Evolutionary conservation across 92 coral and sea anemone genomes (phyloP), one percentile per base, ranked within the genome.

Genomic region (Diadumene lineata): DNA sequence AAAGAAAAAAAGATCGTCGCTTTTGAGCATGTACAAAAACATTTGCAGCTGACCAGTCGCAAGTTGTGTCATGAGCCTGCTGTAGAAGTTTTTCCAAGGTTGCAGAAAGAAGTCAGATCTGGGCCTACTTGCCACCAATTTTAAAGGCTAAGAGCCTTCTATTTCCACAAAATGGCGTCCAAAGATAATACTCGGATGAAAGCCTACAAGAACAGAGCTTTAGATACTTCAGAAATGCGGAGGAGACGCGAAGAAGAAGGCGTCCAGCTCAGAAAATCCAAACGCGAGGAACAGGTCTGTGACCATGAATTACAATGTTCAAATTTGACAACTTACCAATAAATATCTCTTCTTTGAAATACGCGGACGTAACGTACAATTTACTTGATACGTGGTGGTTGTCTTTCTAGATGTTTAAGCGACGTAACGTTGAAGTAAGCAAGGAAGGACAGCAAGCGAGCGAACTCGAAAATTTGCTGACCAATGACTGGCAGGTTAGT

Each of bases 171-270:
- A 72, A 94, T 94, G 98, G 97, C 97, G 68, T 77, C 92, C 58
- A 84, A 89, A 78, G 80, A 86, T 70, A 87, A 92, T 78, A 85
- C 91, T 64, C 92, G 99, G 71, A 50, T 96, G 64, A 96, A 96
- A 86, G 81, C 99, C 56, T 96, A 96, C 91, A 96, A 96, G 83
- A 96, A 96, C 82, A 96, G 89, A 83, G 97, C 97, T 51, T 85
- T 96, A 24, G 99, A 96, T 61, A 69, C 86, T 28, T 67, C 93
- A 33, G 99, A 96, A 83, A 90, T 96, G 89, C 82, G 99, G 33
- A 88, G 99, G 57, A 80, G 99, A 82, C 92, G 99, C n/a, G 99
- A 96, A 70, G 99, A 96, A 69, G 99, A 96, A 82, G 99, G 99
- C 24, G 97, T 96, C 8, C 99, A 96, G 60, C 89, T 96, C n/a